Evolutionary conservation across 2,888 invertebrate species (phyloP), one percentile per base, ranked within the genome.

Genomic region (Trilocha varians): DNA sequence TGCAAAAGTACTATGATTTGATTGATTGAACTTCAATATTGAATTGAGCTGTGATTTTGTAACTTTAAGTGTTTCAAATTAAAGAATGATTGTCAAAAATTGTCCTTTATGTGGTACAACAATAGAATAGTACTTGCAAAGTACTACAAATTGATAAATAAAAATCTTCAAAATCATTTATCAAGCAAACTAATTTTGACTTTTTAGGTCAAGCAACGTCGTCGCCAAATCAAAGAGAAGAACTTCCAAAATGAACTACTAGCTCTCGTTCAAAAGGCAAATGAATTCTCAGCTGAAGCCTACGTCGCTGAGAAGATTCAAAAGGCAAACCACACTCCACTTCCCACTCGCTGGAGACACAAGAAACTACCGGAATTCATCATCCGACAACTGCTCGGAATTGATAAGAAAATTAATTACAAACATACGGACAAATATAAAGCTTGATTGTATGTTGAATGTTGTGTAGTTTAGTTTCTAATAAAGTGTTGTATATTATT

Each of bases 221-320:
- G 94, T 40, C 91, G 92, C 61, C 78, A 91, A 62, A 86, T 86
- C 36, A 95, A 91, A 65, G 95, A 96, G 63, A 95, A 93, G 61
- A 78, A 72, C 4, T 96, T 95, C 74, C 93, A 95, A 59, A 91
- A 89, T 1, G 87, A 87, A 40, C 79, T 95, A 0, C 76, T 93
- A 42, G 79, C 87, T 0, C 87, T 93, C 66, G 89, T 94, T 9
- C 90, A 90, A 66, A 79, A 88, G 36, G 95, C 94, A 0, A 90
- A 94, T 49, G 85, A 87, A 40, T 96, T 96, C 73, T 89, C 92
- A 45, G 92, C 95, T 0, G 91, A 91, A 50, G 67, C 88, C 39
- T 93, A 93, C 65, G 93, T 95, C 0, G 70, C 83, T 0, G 87
- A 88, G 14, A 90, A 91, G 57, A 62, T 96, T 1, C 67, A 80